phyloP scores from a whole-genome alignment of 2,888 invertebrate species.

The Meloe dianella region DNA sequence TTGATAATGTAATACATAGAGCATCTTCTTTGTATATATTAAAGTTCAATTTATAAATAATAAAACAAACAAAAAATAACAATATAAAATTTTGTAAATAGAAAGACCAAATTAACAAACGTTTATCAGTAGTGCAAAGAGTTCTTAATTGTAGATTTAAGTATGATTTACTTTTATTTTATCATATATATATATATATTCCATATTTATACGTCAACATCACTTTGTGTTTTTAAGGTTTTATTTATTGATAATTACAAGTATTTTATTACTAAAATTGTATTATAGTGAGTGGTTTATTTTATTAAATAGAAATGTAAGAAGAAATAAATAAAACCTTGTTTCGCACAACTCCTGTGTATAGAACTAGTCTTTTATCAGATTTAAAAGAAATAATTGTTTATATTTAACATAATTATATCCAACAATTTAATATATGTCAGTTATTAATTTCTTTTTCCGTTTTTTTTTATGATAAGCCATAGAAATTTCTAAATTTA shows the following conservation, averaged over 20 bases:
- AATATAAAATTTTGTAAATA: neutral
- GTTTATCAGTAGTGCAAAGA: conserved; percentile 11
- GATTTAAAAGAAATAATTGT: conserved; percentile 2
- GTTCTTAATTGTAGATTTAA: conserved; percentile 14
- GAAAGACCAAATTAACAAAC: neutral
- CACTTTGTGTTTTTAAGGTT: conserved; percentile 16
- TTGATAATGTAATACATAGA: neutral
- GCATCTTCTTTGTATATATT: conserved; percentile 17
- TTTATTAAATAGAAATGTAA: neutral
- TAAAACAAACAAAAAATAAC: too few species aligned
- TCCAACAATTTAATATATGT: conserved; percentile 13
- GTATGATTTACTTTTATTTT: neutral
- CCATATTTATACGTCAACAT: conserved; percentile 1
- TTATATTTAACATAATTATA: conserved; percentile 14
- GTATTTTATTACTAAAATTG: neutral
- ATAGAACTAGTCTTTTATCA: conserved; percentile 15
- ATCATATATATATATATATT: neutral
- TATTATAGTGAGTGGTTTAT: neutral
- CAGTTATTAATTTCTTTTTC: conserved; percentile 7
- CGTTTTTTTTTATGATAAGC: neutral
- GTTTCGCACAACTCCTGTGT: conserved; percentile 11
- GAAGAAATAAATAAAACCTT: conserved; percentile 11
- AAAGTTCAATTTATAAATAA: neutral
- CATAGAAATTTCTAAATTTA: neutral
- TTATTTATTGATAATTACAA: conserved; percentile 12